A percentile compares a stretch with the other conserved stretches of the same genome.
These are phyloP conservation scores for Chrysomela aeneicollis DNA, from an alignment of 2,888 invertebrate species.

Conservation along the genomic window DNA sequence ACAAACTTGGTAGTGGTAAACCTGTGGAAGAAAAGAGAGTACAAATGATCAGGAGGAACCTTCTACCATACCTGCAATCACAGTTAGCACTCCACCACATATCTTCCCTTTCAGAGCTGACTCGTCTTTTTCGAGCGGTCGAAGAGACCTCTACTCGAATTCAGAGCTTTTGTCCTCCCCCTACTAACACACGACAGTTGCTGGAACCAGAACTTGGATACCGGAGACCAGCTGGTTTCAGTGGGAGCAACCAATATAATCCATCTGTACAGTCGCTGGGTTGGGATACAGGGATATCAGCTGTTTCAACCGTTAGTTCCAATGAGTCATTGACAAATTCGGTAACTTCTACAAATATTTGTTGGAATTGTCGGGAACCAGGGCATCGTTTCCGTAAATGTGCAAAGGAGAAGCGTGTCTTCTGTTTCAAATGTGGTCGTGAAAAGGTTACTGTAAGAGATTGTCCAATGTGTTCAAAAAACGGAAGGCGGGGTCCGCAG, in stretches of 20 bases:
- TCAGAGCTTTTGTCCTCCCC: slow-evolving; percentile 23
- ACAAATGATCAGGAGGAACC: slow-evolving; percentile 21
- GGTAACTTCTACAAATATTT: background rate
- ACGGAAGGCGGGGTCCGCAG: background rate
- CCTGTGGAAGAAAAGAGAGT: slow-evolving; percentile 12
- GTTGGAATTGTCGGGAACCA: slow-evolving; percentile 17
- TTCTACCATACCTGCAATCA: slow-evolving; percentile 20
- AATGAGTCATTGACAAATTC: background rate
- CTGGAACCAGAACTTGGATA: slow-evolving; percentile 25
- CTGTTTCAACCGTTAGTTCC: no score
- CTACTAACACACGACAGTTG: slow-evolving; percentile 2
- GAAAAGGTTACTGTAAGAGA: background rate
- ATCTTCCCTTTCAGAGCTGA: background rate
- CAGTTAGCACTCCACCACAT: slow-evolving; percentile 8
- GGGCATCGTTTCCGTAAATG: slow-evolving; percentile 9
- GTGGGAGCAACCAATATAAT: background rate
- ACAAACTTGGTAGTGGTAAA: background rate
- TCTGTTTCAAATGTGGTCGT: background rate
- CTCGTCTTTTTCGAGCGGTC: slow-evolving; percentile 9
- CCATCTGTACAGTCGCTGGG: no score
- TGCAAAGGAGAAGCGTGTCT: background rate
- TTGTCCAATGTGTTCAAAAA: background rate
- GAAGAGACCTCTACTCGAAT: slow-evolving; percentile 20
- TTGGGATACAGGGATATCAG: no score
- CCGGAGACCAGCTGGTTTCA: background rate